Conservation (phyloP, 2,113 vertebrate species). For the Vombatus ursinus region DNA sequence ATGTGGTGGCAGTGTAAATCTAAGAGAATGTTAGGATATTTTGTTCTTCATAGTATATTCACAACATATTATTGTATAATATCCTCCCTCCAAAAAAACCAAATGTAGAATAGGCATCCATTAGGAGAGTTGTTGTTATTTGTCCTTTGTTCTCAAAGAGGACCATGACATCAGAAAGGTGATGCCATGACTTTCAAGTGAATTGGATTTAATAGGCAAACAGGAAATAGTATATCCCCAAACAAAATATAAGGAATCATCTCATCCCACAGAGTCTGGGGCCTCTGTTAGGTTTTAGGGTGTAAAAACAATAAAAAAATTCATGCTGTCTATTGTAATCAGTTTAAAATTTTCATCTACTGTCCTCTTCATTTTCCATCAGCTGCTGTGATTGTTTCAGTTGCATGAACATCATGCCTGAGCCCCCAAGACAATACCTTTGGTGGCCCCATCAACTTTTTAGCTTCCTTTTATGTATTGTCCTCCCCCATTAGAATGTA, state of each 20-base stretch:
- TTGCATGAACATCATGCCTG: not conserved
- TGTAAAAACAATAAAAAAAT: not conserved
- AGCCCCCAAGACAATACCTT: not conserved
- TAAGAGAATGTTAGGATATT: not conserved
- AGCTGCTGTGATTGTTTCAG: not conserved
- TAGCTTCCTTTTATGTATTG: not conserved
- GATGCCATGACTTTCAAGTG: too few species aligned
- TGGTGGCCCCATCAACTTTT: not conserved
- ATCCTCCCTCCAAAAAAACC: not conserved
- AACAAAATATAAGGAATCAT: not conserved
- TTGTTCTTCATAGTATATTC: not conserved
- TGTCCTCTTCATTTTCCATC: not conserved
- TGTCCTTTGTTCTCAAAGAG: too few species aligned
- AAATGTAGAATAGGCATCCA: not conserved
- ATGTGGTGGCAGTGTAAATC: not conserved
- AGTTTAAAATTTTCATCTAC: not conserved
- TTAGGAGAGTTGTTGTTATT: not conserved
- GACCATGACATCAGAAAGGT: too few species aligned
- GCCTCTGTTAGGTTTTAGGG: not conserved
- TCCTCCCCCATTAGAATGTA: not conserved
- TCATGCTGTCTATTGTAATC: not conserved
- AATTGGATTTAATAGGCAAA: not conserved
- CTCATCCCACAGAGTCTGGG: not conserved
- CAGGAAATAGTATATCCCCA: not conserved
- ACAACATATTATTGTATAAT: not conserved